A percentile compares a stretch with the other conserved stretches of the same genome.
Conservation (phyloP, 2,797 vertebrate genomes). For the Cephalopachus bancanus region DNA sequence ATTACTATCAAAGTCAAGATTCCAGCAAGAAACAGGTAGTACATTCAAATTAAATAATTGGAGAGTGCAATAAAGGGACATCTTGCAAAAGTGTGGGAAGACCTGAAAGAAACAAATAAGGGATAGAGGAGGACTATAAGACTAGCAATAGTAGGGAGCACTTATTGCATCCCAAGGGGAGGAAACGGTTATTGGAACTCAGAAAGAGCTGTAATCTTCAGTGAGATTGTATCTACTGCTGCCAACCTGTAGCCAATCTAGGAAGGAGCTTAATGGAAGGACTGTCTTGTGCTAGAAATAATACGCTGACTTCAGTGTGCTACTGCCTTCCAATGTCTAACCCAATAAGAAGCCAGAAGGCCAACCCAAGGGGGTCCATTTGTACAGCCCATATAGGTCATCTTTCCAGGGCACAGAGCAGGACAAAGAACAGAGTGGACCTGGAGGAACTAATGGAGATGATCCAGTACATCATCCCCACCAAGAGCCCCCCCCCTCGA, state of each 20-base stretch:
- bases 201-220: background rate
- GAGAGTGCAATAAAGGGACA: background rate
- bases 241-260: background rate
- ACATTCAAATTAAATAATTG: background rate
- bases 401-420: background rate
- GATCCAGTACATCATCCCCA: background rate
- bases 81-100: background rate
- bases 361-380: background rate
- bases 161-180: background rate
- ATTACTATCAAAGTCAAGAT: background rate
- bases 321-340: background rate
- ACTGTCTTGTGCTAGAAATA: background rate
- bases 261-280: background rate
- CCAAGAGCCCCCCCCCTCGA: background rate
- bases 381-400: background rate
- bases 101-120: background rate
- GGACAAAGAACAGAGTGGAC: no score
- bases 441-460: background rate
- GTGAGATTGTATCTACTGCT: background rate
- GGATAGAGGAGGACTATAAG: background rate
- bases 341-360: background rate
- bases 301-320: background rate
- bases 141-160: background rate
- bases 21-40: background rate
- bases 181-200: background rate